These are phyloP conservation scores for Andrena fulva DNA, from an alignment of 2,888 invertebrate genomes.

Conservation along the genomic window DNA sequence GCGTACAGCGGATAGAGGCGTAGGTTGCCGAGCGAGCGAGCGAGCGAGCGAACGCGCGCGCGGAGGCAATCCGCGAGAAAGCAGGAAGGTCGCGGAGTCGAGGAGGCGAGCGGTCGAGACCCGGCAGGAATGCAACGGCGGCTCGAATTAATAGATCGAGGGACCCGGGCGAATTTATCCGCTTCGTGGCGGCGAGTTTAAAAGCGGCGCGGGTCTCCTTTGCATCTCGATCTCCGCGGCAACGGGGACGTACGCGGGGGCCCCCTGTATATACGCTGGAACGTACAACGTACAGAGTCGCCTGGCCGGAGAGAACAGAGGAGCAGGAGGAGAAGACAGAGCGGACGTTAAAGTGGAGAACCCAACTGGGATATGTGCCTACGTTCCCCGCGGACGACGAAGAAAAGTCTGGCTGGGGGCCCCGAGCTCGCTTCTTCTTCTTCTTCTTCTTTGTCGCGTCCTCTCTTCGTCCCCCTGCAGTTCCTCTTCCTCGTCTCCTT, in stretches of 20 bases:
- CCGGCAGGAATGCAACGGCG: constrained; percentile 81
- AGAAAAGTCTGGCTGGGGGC: constrained; percentile 55
- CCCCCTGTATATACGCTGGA: constrained; percentile 57
- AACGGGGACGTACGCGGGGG: constrained; percentile 56
- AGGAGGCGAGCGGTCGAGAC: constrained; percentile 73
- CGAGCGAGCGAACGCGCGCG: constrained; percentile 9
- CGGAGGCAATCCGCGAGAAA: constrained; percentile 74
- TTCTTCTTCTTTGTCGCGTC: constrained; percentile 51
- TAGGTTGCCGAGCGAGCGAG: constrained; percentile 27
- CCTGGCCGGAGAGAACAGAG: constrained; percentile 23
- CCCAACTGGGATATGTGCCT: constrained; percentile 58
- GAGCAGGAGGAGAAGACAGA: constrained; percentile 51
- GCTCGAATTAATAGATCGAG: constrained; percentile 84
- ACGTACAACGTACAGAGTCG: constrained; percentile 55
- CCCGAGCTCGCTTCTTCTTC: constrained; percentile 47
- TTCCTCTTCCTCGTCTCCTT: constrained; percentile 8
- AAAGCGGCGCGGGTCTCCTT: constrained; percentile 80
- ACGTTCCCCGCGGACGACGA: constrained; percentile 55
- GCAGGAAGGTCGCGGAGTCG: constrained; percentile 70
- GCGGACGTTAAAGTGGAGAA: constrained; percentile 66
- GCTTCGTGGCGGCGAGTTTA: constrained; percentile 81
- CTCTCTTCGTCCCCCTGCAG: constrained; percentile 13
- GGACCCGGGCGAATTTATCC: constrained; percentile 83
- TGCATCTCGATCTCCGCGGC: constrained; percentile 79
- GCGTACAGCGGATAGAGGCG: constrained; percentile 18